Evolutionary conservation across 2,888 invertebrate species (phyloP).

Genomic region (Caenorhabditis uteleia): DNA sequence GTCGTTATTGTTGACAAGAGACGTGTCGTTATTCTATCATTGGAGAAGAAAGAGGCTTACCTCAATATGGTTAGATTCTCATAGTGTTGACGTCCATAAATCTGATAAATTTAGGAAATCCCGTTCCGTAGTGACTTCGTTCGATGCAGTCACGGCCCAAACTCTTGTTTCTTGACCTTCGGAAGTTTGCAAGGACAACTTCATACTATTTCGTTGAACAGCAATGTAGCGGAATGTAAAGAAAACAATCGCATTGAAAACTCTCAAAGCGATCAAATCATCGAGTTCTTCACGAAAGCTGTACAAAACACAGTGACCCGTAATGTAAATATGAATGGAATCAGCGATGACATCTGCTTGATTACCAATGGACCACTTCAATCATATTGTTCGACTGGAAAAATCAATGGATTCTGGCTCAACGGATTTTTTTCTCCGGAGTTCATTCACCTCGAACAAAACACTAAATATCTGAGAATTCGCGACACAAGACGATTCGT

Average conservation of each 20-base stretch:
- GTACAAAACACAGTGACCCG: neutral
- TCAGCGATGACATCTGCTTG: neutral
- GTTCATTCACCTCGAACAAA: conserved; percentile 11
- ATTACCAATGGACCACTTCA: conserved; percentile 18
- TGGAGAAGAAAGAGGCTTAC: conserved; percentile 20
- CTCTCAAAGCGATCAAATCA: conserved; percentile 8
- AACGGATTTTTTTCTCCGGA: conserved; percentile 7
- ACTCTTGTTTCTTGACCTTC: conserved; percentile 14
- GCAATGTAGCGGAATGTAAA: conserved; percentile 15
- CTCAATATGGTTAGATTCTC: no score
- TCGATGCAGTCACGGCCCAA: conserved; percentile 8
- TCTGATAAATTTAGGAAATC: no score
- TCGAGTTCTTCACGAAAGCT: conserved; percentile 19
- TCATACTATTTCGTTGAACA: conserved; percentile 6
- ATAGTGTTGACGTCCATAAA: no score
- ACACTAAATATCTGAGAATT: conserved; percentile 12
- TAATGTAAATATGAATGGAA: neutral
- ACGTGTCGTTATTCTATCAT: conserved; percentile 11
- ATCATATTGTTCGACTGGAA: conserved; percentile 7
- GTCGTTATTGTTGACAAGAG: conserved; percentile 13
- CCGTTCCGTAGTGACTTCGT: conserved; percentile 20
- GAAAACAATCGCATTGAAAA: conserved; percentile 28
- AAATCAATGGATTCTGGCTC: conserved; percentile 6
- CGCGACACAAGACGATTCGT: conserved; percentile 24
- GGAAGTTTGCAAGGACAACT: conserved; percentile 14